A percentile compares a stretch with the other conserved stretches of the same genome.
phyloP scores from a whole-genome alignment of 2,113 vertebrate species.

The Ciconia boyciana region DNA sequence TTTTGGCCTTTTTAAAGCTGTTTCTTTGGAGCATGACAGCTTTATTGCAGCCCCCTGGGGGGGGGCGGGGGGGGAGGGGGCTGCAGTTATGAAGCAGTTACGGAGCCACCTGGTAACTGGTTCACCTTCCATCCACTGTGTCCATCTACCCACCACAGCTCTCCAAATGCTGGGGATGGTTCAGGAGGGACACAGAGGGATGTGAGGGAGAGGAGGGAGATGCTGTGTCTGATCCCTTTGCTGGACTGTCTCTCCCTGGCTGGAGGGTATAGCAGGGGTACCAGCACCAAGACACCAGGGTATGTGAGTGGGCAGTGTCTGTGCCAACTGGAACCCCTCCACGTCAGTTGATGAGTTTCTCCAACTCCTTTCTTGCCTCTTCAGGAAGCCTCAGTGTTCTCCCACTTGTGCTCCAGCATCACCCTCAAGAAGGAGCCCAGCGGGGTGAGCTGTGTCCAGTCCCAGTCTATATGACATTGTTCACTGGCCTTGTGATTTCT shows the following conservation, averaged over 20 bases:
- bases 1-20: neutral
- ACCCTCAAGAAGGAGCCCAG: neutral
- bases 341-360: neutral
- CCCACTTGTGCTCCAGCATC: neutral
- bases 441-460: neutral
- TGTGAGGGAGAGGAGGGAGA: neutral
- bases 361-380: neutral
- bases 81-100: neutral
- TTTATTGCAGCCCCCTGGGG: neutral
- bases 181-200: neutral
- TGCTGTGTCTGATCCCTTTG: no score
- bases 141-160: fast-evolving
- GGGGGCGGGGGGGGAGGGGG: no score
- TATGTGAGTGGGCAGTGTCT: neutral
- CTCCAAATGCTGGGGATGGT: neutral
- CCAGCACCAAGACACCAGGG: neutral
- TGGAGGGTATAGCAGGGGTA: fast-evolving
- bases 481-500: neutral
- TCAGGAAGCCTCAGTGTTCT: neutral
- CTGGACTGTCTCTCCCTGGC: neutral
- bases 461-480: neutral
- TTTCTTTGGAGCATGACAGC: neutral
- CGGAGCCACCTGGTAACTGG: neutral
- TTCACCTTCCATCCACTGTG: fast-evolving
- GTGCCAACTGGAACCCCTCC: neutral